Evolutionary conservation across 2,113 vertebrate genomes (phyloP).

Genomic region (Galemys pyrenaicus): DNA sequence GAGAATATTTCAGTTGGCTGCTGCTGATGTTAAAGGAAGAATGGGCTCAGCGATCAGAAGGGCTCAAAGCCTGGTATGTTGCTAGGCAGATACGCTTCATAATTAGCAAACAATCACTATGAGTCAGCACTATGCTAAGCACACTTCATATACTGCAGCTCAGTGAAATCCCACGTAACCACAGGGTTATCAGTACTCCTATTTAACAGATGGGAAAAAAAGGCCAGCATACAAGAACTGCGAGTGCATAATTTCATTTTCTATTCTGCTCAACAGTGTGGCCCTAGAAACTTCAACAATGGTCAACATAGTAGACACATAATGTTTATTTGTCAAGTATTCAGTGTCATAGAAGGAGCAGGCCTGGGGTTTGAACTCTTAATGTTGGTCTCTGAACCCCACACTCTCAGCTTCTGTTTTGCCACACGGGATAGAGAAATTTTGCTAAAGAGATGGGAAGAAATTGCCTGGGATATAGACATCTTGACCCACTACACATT

Average conservation of each 20-base stretch:
- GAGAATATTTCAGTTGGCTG: not conserved
- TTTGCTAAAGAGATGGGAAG: not conserved
- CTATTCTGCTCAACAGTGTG: not conserved
- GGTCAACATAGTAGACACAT: not conserved
- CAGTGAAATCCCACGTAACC: not conserved
- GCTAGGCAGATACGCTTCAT: not conserved
- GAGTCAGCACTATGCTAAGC: not conserved
- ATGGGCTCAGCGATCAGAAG: not conserved
- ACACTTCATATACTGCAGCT: not conserved
- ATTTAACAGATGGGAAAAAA: not conserved
- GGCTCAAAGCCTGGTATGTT: not conserved
- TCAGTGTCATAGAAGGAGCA: not conserved
- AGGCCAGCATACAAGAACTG: not conserved
- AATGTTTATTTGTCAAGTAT: not conserved
- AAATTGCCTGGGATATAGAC: not conserved
- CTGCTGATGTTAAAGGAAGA: not conserved
- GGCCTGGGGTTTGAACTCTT: not conserved
- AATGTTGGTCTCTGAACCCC: not conserved
- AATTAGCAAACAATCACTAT: not conserved
- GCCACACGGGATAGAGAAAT: not conserved
- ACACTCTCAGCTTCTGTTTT: not conserved
- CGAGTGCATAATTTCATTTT: not conserved
- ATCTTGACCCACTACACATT: not conserved
- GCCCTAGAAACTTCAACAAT: not conserved
- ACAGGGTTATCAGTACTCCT: not conserved